Base-by-base conservation (phyloP, 2,888 invertebrate species). In the Melanchra persicariae region DNA sequence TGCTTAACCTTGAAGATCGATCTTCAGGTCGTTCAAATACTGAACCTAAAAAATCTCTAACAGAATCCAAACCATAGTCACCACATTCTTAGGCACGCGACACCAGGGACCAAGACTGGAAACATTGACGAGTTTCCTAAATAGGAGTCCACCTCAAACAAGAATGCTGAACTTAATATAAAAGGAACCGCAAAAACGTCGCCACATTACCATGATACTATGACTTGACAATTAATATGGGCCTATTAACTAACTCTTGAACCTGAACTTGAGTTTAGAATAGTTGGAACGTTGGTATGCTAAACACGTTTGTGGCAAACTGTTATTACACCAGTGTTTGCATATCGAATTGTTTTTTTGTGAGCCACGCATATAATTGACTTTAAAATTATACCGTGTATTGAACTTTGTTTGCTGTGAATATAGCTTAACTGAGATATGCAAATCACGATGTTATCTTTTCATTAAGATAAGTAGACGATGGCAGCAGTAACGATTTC, bases 111-210 rank as follows among this genome's bases (percentile, higher is more conserved):
- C 85, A 81, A 84, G 85, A 84, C 85, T 88, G 79, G 88, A 82
- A 78, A 87, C 88, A 87, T 90, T 90, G 91, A 91, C 93, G 88
- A 86, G 92, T 92, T 93, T 92, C 93, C 92, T 90, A 91, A 92
- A 91, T 86, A 87, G 93, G 93, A 87, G 79, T 85, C 75, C 84
- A 82, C 84, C 85, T 82, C 83, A 74, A 66, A 47, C 83, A 85
- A 87, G 91, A 91, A 92, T 90, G 88, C 87, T 87, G 88, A 85
- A 85, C 81, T 88, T 86, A 87, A 90, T 89, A 91, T 88, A 90
- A 89, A 88, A 81, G 66, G 77, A 81, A 84, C 72, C 78, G 81
- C 85, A 85, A 85, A 86, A 88, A 77, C 84, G 70, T 78, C 17
- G 37, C 52, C 15, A 34, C 45, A 85, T 84, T 84, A 84, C 63